A percentile compares a stretch with the other conserved stretches of the same genome.
Conservation (phyloP, 2,888 invertebrate genomes). For the Limenitis camilla region DNA sequence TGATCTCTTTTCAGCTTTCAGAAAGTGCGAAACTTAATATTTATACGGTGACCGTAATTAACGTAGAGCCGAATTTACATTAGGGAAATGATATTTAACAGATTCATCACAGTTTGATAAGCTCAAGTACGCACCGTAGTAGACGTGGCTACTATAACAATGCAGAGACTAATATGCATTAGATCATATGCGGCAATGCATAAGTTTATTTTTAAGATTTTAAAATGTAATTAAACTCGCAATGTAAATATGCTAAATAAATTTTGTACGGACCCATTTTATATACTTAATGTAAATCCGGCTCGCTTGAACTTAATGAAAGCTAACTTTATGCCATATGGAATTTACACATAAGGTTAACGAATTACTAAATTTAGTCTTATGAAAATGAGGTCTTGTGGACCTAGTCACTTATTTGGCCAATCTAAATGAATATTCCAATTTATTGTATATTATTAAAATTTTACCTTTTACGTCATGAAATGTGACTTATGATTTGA, state of each 20-base stretch:
- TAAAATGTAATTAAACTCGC: no score
- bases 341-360: constrained; percentile 74
- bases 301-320: constrained; percentile 62
- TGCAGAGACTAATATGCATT: constrained; percentile 58
- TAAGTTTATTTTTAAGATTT: no score
- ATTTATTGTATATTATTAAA: constrained; percentile 68
- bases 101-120: neutral
- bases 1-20: constrained; percentile 75
- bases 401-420: constrained; percentile 74
- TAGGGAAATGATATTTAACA: neutral
- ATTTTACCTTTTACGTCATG: constrained; percentile 61
- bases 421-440: constrained; percentile 73
- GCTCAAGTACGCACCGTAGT: constrained; percentile 21
- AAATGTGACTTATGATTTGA: constrained; percentile 59
- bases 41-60: constrained; percentile 57
- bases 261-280: neutral
- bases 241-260: no score
- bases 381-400: constrained; percentile 67
- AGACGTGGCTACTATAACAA: constrained; percentile 69
- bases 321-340: constrained; percentile 75
- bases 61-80: constrained; percentile 4
- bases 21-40: constrained; percentile 65
- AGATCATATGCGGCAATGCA: constrained; percentile 44
- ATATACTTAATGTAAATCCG: constrained; percentile 5
- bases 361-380: constrained; percentile 75